Percentiles rank a stretch among this genome's conserved stretches.
These are phyloP conservation scores for Lepidonotus clava DNA, from an alignment of 2,888 invertebrate species.

Conservation along the genomic window DNA sequence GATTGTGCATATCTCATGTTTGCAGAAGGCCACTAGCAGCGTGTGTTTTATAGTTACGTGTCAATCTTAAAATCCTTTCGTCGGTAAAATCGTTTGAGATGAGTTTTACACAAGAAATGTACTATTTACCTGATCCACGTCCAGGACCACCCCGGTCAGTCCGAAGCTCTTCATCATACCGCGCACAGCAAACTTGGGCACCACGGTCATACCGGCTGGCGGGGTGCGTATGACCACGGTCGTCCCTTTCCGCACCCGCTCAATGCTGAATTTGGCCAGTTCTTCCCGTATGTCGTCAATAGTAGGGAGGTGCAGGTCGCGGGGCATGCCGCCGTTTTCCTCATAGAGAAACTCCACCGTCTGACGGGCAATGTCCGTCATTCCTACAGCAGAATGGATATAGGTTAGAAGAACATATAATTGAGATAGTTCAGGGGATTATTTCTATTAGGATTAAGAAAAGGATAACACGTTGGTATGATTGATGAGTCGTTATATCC, in stretches of 20 bases:
- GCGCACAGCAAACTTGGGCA: conserved; percentile 79
- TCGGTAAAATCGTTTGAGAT: too few species aligned
- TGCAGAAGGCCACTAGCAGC: too few species aligned
- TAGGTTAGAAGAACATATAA: too few species aligned
- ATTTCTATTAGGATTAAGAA: too few species aligned
- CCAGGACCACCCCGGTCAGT: conserved; percentile 79
- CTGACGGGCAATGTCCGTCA: conserved; percentile 81
- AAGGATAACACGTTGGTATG: too few species aligned
- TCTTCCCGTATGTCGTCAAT: conserved; percentile 80
- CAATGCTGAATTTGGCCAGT: conserved; percentile 79
- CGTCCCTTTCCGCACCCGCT: conserved; percentile 79
- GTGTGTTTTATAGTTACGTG: too few species aligned
- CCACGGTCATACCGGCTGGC: conserved; percentile 67
- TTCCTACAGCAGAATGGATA: too few species aligned
- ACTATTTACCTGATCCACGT: conserved; percentile 78
- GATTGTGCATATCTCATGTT: too few species aligned
- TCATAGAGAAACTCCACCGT: conserved; percentile 81
- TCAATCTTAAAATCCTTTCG: too few species aligned
- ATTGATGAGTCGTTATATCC: too few species aligned
- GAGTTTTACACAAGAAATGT: too few species aligned
- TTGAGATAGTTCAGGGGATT: too few species aligned
- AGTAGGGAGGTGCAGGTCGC: conserved; percentile 80
- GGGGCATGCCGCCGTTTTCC: conserved; percentile 80
- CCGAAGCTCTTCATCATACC: conserved; percentile 80
- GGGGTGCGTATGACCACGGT: conserved; percentile 77